Evolutionary conservation across 2,888 invertebrate species (phyloP).

Genomic region (Hesperia comma): DNA sequence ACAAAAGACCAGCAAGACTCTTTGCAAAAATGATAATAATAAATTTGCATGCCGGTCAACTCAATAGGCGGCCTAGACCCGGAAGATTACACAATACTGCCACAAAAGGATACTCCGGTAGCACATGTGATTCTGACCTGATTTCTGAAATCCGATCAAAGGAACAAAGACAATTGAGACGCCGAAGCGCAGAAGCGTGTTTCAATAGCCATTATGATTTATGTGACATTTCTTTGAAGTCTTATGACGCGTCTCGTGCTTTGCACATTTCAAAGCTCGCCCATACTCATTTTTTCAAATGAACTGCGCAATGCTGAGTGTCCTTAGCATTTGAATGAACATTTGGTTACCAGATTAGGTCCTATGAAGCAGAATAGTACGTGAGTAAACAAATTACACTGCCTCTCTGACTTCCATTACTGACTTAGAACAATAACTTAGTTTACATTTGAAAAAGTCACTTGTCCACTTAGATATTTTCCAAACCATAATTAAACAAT

Average conservation of each 20-base stretch:
- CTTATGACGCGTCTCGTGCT: slow-evolving; percentile 80
- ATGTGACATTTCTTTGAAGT: slow-evolving; percentile 77
- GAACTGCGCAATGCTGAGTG: slow-evolving; percentile 58
- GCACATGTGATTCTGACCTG: slow-evolving; percentile 83
- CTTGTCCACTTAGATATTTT: slow-evolving; percentile 22
- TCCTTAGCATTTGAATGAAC: slow-evolving; percentile 79
- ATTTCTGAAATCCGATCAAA: slow-evolving; percentile 68
- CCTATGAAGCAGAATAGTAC: slow-evolving; percentile 66
- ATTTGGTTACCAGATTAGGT: slow-evolving; percentile 83
- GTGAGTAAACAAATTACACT: slow-evolving; percentile 68
- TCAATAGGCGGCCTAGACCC: slow-evolving; percentile 67
- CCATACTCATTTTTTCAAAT: slow-evolving; percentile 70
- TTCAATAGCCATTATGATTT: slow-evolving; percentile 79
- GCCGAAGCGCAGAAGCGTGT: slow-evolving; percentile 69
- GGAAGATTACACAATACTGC: slow-evolving; percentile 77
- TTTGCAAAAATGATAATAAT: slow-evolving; percentile 52
- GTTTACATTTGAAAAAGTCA: slow-evolving; percentile 52
- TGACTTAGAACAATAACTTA: slow-evolving; percentile 43
- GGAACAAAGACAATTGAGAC: slow-evolving; percentile 61
- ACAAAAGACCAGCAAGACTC: slow-evolving; percentile 30
- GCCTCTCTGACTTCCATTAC: slow-evolving; percentile 63
- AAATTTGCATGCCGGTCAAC: slow-evolving; percentile 70
- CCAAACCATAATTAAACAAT: slow-evolving; percentile 15
- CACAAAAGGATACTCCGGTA: slow-evolving; percentile 59
- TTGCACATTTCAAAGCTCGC: slow-evolving; percentile 76